Percentiles rank a stretch among this genome's conserved stretches.
These are phyloP conservation scores for Antrozous pallidus DNA, from an alignment of 2,797 vertebrate species.

Conservation along the genomic window DNA sequence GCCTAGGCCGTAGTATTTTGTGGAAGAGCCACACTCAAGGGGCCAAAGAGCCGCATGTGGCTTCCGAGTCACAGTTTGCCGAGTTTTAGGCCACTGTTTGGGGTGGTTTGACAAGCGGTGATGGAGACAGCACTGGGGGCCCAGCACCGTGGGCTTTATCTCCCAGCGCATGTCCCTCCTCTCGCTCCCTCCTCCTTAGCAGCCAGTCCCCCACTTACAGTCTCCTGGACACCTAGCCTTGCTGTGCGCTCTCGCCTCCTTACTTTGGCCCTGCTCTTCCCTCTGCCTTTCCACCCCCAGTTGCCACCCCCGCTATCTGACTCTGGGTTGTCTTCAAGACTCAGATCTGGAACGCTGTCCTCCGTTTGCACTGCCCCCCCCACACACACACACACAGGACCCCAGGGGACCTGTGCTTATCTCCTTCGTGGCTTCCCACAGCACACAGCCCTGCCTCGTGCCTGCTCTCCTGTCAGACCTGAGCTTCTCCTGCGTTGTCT, in stretches of 20 bases:
- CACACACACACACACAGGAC: accelerated
- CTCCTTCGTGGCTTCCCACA: neutral
- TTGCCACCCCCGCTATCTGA: neutral
- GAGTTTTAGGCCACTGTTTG: neutral
- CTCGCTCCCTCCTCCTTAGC: neutral
- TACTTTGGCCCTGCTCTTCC: neutral
- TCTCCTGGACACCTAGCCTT: too few relatives aligned
- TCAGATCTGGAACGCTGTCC: neutral
- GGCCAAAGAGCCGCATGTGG: too few relatives aligned
- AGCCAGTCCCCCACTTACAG: neutral
- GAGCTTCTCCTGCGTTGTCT: neutral
- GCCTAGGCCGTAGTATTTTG: too few relatives aligned
- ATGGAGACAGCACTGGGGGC: neutral
- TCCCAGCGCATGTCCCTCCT: neutral
- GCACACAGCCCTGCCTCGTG: accelerated
- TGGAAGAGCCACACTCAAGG: too few relatives aligned
- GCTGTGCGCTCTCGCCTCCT: neutral
- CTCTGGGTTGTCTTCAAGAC: neutral
- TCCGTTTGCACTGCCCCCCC: neutral
- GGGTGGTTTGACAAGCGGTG: neutral
- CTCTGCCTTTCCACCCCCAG: neutral
- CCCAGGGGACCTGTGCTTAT: neutral
- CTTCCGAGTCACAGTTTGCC: too few relatives aligned
- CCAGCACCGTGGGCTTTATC: neutral
- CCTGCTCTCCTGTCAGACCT: neutral